Conservation (phyloP, 2,888 invertebrate genomes). For the Patella depressa region DNA sequence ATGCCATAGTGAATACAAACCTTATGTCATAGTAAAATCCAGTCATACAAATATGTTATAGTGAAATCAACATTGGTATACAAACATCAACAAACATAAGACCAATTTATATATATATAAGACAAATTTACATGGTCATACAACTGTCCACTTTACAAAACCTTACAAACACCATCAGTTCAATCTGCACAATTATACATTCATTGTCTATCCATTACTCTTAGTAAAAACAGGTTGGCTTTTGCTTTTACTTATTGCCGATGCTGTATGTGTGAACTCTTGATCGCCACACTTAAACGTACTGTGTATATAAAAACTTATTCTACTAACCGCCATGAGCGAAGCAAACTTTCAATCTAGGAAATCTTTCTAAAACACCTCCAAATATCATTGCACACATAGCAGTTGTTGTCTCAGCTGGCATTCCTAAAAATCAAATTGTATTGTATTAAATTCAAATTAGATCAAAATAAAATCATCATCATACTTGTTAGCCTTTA, state of each 20-base stretch:
- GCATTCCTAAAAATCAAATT: slow-evolving; percentile 72
- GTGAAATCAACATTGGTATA: too few relatives aligned
- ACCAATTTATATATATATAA: too few relatives aligned
- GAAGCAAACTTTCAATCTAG: slow-evolving; percentile 74
- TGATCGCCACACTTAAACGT: not conserved
- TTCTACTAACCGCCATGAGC: slow-evolving; percentile 72
- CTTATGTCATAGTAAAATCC: too few relatives aligned
- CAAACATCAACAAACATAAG: too few relatives aligned
- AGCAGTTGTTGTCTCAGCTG: slow-evolving; percentile 75
- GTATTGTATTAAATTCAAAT: not conserved
- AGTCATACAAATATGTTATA: too few relatives aligned
- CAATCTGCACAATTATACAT: too few relatives aligned
- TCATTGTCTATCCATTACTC: not conserved
- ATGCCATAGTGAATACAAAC: too few relatives aligned
- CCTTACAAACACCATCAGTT: too few relatives aligned
- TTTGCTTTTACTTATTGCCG: not conserved
- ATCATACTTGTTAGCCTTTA: too few relatives aligned
- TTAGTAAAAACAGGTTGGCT: not conserved
- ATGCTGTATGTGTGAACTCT: not conserved
- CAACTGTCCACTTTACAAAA: too few relatives aligned
- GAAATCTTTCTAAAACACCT: slow-evolving; percentile 74
- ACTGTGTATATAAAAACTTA: not conserved
- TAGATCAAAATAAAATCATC: too few relatives aligned
- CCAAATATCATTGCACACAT: slow-evolving; percentile 75
- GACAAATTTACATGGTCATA: too few relatives aligned